These are phyloP conservation scores for Drosophila ustulata DNA, from an alignment of 2,888 invertebrate species.

Conservation along the genomic window DNA sequence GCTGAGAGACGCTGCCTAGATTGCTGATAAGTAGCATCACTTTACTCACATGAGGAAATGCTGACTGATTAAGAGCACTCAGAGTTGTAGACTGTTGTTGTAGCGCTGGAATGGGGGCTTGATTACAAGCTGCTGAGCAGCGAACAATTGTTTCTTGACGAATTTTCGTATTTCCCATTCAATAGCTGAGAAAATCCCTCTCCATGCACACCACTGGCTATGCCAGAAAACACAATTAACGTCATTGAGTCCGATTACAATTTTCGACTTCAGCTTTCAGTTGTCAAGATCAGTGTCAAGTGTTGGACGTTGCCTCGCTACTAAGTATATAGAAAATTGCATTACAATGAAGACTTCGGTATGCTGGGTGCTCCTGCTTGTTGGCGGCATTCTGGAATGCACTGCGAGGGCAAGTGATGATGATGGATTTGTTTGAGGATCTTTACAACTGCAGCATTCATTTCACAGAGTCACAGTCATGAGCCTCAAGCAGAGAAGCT, in stretches of 20 bases:
- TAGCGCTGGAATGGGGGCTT: neutral
- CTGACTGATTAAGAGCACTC: slow-evolving; percentile 39
- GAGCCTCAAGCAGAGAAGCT: slow-evolving; percentile 30
- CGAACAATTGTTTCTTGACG: neutral
- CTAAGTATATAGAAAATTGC: neutral
- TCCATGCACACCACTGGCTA: slow-evolving; percentile 5
- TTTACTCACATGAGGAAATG: slow-evolving; percentile 32
- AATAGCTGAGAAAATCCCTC: neutral
- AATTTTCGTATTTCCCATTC: neutral
- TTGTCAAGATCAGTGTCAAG: slow-evolving; percentile 35
- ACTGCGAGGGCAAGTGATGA: slow-evolving; percentile 19
- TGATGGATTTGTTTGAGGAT: neutral
- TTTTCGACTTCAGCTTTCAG: slow-evolving; percentile 12
- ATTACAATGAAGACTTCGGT: slow-evolving; percentile 21
- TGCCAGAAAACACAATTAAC: slow-evolving; percentile 13
- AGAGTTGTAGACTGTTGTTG: slow-evolving; percentile 28
- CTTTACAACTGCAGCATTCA: neutral
- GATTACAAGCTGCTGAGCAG: neutral
- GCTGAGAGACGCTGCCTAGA: neutral
- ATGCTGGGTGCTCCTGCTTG: slow-evolving; percentile 17
- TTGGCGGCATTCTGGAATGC: slow-evolving; percentile 4
- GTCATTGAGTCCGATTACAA: slow-evolving; percentile 10
- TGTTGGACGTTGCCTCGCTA: slow-evolving; percentile 7
- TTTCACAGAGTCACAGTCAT: slow-evolving; percentile 29
- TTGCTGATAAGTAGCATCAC: slow-evolving; percentile 6